Evolutionary conservation across 1,140 invertebrate species (phyloP).

Genomic region (Bombus superbus): DNA sequence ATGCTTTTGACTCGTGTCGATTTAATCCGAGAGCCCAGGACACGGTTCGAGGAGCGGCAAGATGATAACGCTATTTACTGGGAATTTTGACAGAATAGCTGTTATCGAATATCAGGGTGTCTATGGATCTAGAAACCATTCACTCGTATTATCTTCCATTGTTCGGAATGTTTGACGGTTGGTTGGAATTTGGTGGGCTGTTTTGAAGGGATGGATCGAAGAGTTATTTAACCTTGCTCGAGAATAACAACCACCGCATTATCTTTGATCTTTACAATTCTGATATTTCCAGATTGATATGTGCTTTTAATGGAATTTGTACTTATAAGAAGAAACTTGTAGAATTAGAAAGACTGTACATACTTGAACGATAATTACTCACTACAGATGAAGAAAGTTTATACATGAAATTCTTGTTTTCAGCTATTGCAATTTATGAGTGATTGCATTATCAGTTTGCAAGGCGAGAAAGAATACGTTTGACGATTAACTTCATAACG

Average conservation of each 20-base stretch:
- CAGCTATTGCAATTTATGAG: neutral
- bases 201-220: too few species aligned
- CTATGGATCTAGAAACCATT: neutral
- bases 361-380: neutral
- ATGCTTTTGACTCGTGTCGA: neutral
- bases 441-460: neutral
- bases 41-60: neutral
- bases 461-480: neutral
- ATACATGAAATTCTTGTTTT: neutral
- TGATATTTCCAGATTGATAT: neutral
- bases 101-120: neutral
- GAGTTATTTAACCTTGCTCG: neutral
- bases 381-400: neutral
- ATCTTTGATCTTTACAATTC: too few species aligned
- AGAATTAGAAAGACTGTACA: too few species aligned
- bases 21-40: slow-evolving; percentile 5
- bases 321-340: neutral
- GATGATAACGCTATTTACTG: neutral
- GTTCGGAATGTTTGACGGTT: neutral
- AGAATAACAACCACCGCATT: neutral
- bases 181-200: neutral
- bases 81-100: neutral
- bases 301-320: neutral
- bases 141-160: neutral
- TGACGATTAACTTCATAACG: neutral